Evolutionary conservation across 2,797 vertebrate genomes (phyloP).

Genomic region (Thamnophis elegans): DNA sequence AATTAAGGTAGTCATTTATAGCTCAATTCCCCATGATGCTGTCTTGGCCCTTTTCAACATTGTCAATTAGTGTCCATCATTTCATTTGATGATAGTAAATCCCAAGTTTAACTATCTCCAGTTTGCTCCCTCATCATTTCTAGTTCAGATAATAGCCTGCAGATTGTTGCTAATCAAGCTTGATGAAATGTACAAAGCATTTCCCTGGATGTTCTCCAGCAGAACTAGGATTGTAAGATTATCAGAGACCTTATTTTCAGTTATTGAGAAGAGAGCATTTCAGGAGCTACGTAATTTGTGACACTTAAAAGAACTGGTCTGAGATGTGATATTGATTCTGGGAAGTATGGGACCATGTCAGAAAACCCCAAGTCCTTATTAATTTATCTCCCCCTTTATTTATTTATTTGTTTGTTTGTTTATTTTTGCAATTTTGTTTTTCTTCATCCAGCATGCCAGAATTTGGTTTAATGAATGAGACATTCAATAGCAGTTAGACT

Average conservation of each 20-base stretch:
- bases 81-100: not conserved
- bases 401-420: not conserved
- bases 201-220: not conserved
- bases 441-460: not conserved
- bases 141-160: not conserved
- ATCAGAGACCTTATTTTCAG: not conserved
- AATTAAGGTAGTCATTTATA: not conserved
- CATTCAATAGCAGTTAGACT: too few relatives aligned
- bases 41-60: not conserved
- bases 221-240: not conserved
- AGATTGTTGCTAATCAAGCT: not conserved
- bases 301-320: not conserved
- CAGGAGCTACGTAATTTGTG: not conserved
- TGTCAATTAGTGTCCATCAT: not conserved
- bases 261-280: not conserved
- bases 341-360: not conserved
- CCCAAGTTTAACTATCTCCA: not conserved
- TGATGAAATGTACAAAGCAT: not conserved
- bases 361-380: not conserved
- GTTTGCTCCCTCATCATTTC: not conserved
- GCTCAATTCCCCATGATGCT: not conserved
- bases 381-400: not conserved
- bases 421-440: not conserved
- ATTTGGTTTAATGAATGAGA: not conserved
- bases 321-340: not conserved